Percentiles rank a stretch among this genome's conserved stretches.
phyloP scores from a whole-genome alignment of 2,113 vertebrate species.

The Thamnophis sirtalis region DNA sequence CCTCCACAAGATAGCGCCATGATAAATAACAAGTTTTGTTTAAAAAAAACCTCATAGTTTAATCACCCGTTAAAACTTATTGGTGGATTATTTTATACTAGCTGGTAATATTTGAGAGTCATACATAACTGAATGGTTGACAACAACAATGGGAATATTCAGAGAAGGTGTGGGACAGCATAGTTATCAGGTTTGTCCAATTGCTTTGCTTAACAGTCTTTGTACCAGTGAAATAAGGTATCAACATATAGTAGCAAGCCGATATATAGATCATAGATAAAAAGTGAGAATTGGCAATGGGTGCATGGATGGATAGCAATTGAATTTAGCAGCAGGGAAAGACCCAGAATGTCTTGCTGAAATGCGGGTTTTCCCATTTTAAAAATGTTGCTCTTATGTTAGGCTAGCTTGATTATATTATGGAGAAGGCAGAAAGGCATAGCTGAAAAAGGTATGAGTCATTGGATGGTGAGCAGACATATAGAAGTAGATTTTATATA shows the following conservation, averaged over 20 bases:
- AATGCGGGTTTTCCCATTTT: neutral
- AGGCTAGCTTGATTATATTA: neutral
- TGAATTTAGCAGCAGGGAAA: neutral
- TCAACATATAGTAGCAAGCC: neutral
- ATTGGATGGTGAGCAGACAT: neutral
- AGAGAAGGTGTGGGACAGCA: neutral
- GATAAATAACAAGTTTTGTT: neutral
- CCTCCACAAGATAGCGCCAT: neutral
- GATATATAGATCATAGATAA: neutral
- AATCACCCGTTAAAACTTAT: neutral
- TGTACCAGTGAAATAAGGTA: neutral
- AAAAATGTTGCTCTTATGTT: neutral
- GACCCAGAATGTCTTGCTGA: neutral
- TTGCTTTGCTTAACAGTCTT: neutral
- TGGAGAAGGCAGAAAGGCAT: neutral
- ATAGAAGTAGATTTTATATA: neutral
- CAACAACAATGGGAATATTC: neutral
- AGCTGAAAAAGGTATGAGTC: neutral
- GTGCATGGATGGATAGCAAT: neutral
- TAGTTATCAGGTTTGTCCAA: neutral
- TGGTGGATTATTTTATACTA: neutral
- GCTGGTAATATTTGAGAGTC: neutral
- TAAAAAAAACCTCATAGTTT: neutral
- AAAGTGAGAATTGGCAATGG: neutral
- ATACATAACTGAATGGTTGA: neutral